A percentile compares a stretch with the other conserved stretches of the same genome.
Conservation (phyloP, 2,113 vertebrate genomes). For the Ciconia stormi region DNA sequence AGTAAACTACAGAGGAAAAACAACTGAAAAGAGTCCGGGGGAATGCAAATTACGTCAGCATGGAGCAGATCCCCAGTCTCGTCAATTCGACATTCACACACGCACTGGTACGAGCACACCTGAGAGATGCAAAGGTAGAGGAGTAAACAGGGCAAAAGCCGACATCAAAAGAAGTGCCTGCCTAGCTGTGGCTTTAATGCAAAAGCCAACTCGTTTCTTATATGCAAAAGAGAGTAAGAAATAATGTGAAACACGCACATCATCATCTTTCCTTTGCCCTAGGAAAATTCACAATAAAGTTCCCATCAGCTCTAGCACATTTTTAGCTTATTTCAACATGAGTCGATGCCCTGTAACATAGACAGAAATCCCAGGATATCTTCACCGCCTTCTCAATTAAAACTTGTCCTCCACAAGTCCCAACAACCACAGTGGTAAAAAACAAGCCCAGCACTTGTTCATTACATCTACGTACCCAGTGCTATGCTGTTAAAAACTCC, state of each 20-base stretch:
- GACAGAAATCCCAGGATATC: neutral
- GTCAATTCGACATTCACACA: rapidly evolving
- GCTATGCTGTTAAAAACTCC: neutral
- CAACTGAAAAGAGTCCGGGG: neutral
- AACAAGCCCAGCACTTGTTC: neutral
- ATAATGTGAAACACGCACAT: neutral
- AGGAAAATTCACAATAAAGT: neutral
- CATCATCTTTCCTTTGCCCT: neutral
- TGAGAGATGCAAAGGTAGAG: neutral
- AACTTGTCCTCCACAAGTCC: neutral
- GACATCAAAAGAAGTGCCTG: neutral
- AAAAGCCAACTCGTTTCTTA: neutral
- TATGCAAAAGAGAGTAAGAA: neutral
- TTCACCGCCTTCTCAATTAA: neutral
- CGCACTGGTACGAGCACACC: neutral
- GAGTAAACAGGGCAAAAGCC: neutral
- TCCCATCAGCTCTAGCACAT: neutral
- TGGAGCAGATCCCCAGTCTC: neutral
- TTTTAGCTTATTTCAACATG: neutral
- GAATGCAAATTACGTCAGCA: neutral
- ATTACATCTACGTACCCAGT: neutral
- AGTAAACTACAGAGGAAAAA: neutral
- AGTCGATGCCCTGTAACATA: neutral
- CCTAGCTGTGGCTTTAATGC: neutral
- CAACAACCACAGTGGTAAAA: neutral